A percentile compares a stretch with the other conserved stretches of the same genome.
Conservation (phyloP, 2,797 vertebrate genomes). For the Dermochelys coriacea region DNA sequence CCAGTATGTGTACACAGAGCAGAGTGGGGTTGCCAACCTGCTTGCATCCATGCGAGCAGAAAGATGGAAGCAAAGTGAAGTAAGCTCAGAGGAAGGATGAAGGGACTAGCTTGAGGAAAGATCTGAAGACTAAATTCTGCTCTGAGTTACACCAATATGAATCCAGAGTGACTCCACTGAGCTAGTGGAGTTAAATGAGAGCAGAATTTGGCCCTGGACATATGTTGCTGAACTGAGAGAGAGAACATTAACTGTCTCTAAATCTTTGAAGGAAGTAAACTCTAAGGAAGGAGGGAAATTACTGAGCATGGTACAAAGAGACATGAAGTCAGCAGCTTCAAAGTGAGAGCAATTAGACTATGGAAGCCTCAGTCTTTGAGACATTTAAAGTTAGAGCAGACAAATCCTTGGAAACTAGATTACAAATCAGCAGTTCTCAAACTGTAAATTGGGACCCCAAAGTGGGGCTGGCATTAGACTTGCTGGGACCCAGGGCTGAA, state of each 20-base stretch:
- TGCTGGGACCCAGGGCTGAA: too few species aligned
- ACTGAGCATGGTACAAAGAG: not conserved
- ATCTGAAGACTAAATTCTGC: not conserved
- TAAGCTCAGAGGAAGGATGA: fast-evolving
- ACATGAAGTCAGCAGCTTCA: not conserved
- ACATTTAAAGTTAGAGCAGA: not conserved
- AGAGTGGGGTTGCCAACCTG: not conserved
- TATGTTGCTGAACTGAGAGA: not conserved
- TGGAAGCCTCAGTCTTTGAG: not conserved
- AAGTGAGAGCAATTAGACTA: not conserved
- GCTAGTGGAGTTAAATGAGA: not conserved
- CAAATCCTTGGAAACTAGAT: not conserved
- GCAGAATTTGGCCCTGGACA: not conserved
- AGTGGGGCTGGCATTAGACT: too few species aligned
- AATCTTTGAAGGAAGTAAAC: not conserved
- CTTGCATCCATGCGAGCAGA: not conserved
- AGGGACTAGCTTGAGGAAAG: not conserved
- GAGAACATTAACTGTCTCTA: not conserved
- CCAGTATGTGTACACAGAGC: not conserved
- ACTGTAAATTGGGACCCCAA: too few species aligned
- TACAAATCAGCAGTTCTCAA: not conserved
- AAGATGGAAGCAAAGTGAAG: not conserved
- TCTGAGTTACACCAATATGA: fast-evolving
- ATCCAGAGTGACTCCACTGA: not conserved
- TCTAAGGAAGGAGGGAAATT: not conserved